A percentile compares a stretch with the other conserved stretches of the same genome.
These are phyloP conservation scores for Hedychridium roseum DNA, from an alignment of 2,888 invertebrate species.

Conservation along the genomic window DNA sequence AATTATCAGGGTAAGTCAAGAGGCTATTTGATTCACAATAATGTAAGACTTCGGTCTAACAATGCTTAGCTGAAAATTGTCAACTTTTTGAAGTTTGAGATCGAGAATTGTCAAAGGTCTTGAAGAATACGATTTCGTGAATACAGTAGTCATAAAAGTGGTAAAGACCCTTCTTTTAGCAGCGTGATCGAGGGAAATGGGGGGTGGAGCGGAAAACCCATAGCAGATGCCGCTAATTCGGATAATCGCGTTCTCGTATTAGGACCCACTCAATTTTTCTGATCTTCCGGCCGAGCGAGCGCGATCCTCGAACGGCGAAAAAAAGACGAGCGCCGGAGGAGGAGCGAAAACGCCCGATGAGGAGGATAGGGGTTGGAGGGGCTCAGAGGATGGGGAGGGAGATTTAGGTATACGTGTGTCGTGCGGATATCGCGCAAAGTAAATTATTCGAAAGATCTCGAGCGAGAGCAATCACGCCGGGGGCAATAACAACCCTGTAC, in stretches of 20 bases:
- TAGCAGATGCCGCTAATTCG: constrained; percentile 41
- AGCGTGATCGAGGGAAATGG: background rate
- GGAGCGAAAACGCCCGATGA: background rate
- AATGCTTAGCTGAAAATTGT: background rate
- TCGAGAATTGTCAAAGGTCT: background rate
- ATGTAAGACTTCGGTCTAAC: background rate
- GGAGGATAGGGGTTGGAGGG: constrained; percentile 8
- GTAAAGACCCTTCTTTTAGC: no score
- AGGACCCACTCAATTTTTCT: constrained; percentile 62
- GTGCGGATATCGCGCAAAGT: constrained; percentile 46
- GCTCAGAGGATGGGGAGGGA: background rate
- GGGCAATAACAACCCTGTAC: constrained; percentile 51
- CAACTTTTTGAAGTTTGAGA: background rate
- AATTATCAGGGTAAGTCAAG: constrained; percentile 84
- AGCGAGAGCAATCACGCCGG: constrained; percentile 51
- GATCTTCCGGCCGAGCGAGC: constrained; percentile 50
- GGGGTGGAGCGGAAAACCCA: constrained; percentile 7
- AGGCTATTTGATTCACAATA: constrained; percentile 4
- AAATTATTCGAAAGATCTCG: constrained; percentile 57
- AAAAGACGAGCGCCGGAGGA: constrained; percentile 6
- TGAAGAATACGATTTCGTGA: background rate
- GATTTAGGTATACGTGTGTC: constrained; percentile 15
- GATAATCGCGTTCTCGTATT: constrained; percentile 59
- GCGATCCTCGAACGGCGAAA: constrained; percentile 46
- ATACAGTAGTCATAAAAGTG: no score